These are phyloP conservation scores for Ridgeia piscesae DNA, from an alignment of 1,140 invertebrate genomes.

Conservation along the genomic window DNA sequence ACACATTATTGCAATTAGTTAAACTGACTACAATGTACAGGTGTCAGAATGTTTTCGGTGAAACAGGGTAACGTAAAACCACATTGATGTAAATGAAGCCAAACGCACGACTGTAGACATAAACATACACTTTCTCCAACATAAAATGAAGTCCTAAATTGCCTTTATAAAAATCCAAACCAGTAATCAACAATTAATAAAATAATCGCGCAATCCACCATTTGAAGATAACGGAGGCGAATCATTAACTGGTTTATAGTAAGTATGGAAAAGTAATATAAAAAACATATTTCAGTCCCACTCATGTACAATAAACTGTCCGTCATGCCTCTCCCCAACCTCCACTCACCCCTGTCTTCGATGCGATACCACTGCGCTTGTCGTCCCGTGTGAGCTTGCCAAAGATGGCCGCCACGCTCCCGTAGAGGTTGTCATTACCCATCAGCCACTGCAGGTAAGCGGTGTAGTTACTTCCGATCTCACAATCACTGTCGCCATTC, in stretches of 20 bases:
- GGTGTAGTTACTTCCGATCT: neutral
- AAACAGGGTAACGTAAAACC: no score
- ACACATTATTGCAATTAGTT: no score
- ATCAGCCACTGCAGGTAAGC: neutral
- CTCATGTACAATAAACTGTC: no score
- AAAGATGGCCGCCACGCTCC: neutral
- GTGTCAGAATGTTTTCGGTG: neutral
- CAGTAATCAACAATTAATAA: neutral
- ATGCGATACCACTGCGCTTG: neutral
- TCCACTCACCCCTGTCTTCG: neutral
- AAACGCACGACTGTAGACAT: neutral
- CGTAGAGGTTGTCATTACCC: neutral
- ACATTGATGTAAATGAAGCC: neutral
- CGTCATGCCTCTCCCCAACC: no score
- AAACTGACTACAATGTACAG: neutral
- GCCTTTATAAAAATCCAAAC: neutral
- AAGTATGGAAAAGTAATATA: no score
- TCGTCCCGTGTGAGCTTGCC: neutral
- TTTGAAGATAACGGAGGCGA: neutral
- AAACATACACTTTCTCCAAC: neutral
- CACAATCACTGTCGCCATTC: neutral
- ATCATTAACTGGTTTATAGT: no score
- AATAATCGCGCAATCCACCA: neutral
- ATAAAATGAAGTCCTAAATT: no score
- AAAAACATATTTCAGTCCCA: no score